Base-by-base conservation (phyloP, 2,888 invertebrate species). In the Tachina fera region DNA sequence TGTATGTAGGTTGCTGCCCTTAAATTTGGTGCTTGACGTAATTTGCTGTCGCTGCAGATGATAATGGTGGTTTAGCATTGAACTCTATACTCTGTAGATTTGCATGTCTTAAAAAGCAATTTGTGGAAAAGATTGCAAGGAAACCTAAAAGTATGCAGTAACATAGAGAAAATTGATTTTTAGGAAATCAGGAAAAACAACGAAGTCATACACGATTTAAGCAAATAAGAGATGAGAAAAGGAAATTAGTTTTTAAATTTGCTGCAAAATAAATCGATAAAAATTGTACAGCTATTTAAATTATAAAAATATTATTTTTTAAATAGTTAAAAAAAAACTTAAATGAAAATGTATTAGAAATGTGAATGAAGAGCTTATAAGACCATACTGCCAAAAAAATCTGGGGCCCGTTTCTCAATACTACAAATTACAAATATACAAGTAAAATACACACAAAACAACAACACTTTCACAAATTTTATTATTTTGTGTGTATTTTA, bases 51-150 rank as follows among this genome's bases (percentile, higher is more conserved):
- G 16, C 51, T 75, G 43, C 14, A 53, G 16, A 3, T 72, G 71
- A 43, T 74, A 74, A 43, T 60, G 56, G 56, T 19, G 70, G 47
- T 56, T 72, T 49, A 58, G 10, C 63, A 80, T 61, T 74, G 47
- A 58, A 70, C 65, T 70, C 56, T 63, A 61, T 61, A 56, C 49
- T 70, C 16, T 11, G n/a, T 22, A 13, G 41, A 39, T 60, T 82
- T 76, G 76, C 56, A 76, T 63, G 67, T 60, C 68, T 75, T 51
- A 41, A 60, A 31, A 39, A 14, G 9, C 47, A 63, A 71, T 75
- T 75, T 53, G 13, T 9, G 53, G 56, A 56, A 31, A 58, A 47
- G 41, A 39, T 51, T 51, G 14, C 22, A 51, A 51, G n/a, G 47
- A 31, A 51, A 60, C 19, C 49, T 68, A 58, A 68, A 49, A 68